These are phyloP conservation scores for Caradrina clavipalpis DNA, from an alignment of 2,888 invertebrate species.

Conservation along the genomic window DNA sequence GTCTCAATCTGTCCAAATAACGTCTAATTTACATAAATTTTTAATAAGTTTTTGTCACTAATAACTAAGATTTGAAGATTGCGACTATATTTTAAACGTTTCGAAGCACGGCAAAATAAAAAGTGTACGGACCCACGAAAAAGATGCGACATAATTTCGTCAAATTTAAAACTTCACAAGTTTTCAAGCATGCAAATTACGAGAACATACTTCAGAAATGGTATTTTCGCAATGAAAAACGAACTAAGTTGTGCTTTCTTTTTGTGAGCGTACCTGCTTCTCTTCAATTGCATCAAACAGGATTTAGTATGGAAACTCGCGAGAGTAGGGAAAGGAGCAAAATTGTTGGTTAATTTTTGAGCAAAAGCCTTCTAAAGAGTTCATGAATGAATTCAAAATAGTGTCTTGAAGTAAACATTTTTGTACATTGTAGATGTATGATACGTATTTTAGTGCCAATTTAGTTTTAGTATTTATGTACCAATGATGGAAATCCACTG, in stretches of 20 bases:
- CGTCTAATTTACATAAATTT: too few species aligned
- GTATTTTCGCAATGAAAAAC: conserved; percentile 63
- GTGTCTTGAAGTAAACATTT: background rate
- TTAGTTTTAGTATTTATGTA: background rate
- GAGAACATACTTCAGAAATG: conserved; percentile 58
- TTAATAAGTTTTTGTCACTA: too few species aligned
- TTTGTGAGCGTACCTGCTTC: conserved; percentile 29
- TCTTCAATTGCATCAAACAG: conserved; percentile 53
- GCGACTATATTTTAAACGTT: too few species aligned
- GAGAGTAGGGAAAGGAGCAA: conserved; percentile 19
- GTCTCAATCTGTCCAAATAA: too few species aligned
- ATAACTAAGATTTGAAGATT: too few species aligned
- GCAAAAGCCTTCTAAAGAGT: conserved; percentile 3
- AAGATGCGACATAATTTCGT: conserved; percentile 15
- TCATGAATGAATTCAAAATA: conserved; percentile 15
- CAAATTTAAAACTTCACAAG: conserved; percentile 45
- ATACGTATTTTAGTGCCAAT: background rate
- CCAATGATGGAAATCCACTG: too few species aligned
- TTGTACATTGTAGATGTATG: background rate
- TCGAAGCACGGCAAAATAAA: background rate
- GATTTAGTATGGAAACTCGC: conserved; percentile 32
- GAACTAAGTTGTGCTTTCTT: conserved; percentile 52
- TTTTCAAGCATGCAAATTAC: conserved; percentile 59
- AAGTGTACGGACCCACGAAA: conserved; percentile 32
- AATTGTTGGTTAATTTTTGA: conserved; percentile 24